Conservation (phyloP, 2,113 vertebrate genomes). For the Hypanus sabinus region DNA sequence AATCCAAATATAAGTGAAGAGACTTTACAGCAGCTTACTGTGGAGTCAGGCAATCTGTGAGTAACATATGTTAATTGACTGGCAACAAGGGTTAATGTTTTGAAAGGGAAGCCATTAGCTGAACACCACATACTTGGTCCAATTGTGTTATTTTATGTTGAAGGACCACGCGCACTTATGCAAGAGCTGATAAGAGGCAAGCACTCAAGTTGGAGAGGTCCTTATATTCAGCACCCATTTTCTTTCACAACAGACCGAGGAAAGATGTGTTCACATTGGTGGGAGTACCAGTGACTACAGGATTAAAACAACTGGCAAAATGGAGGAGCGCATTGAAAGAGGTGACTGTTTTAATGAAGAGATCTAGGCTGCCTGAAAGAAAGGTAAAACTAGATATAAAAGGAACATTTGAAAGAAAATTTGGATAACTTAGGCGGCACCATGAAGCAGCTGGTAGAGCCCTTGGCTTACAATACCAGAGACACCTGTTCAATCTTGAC, state of each 20-base stretch:
- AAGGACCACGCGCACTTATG: background rate
- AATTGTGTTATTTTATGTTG: conserved; percentile 6
- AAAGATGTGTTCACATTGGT: background rate
- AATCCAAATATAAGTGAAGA: no score
- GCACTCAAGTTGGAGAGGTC: background rate
- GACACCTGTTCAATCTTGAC: no score
- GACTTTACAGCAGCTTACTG: background rate
- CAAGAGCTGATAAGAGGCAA: background rate
- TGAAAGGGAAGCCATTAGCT: conserved; percentile 19
- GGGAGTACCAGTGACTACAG: background rate
- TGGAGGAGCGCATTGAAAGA: no score
- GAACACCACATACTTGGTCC: background rate
- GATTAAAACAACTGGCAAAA: background rate
- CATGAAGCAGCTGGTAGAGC: no score
- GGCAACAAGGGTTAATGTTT: background rate
- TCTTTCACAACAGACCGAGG: background rate
- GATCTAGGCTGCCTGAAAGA: background rate
- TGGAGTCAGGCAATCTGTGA: background rate
- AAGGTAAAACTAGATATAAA: background rate
- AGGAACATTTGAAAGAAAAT: background rate
- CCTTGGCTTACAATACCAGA: no score
- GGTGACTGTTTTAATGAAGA: no score
- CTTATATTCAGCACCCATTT: background rate
- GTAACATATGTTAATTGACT: conserved; percentile 7
- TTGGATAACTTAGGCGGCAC: background rate